Conservation (phyloP, 2,113 vertebrate species). For the Prinia subflava region DNA sequence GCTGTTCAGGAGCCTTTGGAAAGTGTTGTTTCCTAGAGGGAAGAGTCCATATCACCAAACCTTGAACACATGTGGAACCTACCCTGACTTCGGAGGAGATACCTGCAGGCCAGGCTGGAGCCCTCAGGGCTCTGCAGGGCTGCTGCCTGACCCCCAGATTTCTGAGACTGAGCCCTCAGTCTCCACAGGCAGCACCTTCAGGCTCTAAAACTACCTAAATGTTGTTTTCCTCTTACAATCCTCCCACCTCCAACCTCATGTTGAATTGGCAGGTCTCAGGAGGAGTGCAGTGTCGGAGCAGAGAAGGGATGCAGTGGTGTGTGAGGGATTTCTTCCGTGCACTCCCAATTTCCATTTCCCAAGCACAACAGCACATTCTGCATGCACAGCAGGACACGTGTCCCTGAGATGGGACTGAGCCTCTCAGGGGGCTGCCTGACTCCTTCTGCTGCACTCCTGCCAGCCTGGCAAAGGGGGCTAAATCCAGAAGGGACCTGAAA, state of each 20-base stretch:
- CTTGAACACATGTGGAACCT: neutral
- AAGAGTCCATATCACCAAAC: neutral
- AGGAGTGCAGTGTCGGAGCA: neutral
- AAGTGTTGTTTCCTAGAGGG: neutral
- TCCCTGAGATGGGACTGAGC: conserved; percentile 11
- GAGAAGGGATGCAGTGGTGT: neutral
- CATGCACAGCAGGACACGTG: neutral
- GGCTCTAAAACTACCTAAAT: neutral
- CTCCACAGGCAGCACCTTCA: neutral
- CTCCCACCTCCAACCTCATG: neutral
- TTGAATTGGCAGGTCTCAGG: neutral
- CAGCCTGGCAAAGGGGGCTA: neutral
- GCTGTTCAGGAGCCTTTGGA: neutral
- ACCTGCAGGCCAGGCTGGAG: neutral
- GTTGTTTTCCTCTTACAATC: neutral
- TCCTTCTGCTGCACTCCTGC: neutral
- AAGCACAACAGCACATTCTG: neutral
- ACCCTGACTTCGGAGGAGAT: neutral
- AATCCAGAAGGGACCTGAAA: neutral
- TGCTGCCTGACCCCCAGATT: neutral
- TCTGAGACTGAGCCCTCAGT: neutral
- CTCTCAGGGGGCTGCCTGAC: neutral
- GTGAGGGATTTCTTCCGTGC: neutral
- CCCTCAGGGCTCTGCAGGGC: neutral
- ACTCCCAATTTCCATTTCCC: neutral